Base-by-base conservation (phyloP, 2,888 invertebrate genomes). In the Stenurella melanura region DNA sequence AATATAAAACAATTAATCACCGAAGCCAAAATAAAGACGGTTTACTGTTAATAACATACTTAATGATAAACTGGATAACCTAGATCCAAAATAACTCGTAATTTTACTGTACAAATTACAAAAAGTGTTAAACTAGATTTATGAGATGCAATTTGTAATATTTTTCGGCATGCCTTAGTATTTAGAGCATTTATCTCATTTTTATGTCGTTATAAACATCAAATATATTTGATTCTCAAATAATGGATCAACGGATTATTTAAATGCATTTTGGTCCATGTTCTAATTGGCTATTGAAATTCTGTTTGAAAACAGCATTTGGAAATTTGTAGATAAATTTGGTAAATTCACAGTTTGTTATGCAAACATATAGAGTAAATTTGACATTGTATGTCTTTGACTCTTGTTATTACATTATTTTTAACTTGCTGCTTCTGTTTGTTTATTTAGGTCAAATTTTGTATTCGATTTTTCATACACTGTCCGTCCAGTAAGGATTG, bases 41-140 rank as follows among this genome's bases (percentile, higher is more conserved):
- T 7, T 19, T 18, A 38, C 42, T 69, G 57, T 64, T 64, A 18
- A 64, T 64, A 64, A 64, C 58, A 30, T 68, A 30, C 57, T 57
- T 56, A 34, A 38, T 69, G 69, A 69, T 57, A 34, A 69, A 69
- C 17, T 26, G 69, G 58, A 19, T 69, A 69, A 58, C 69, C 69
- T 69, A 69, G 38, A 58, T 69, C n/a, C 9, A 57, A 69, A 69
- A 69, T 69, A 57, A 69, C 56, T 68, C 57, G 15, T 57, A 69
- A 57, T 69, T 69, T 57, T 42, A 42, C 64, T 9, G 19, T 19
- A 18, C 19, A 17, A 58, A 68, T 57, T 56, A 21, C 26, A 68
- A 57, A 34, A 30, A 58, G 18, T 30, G 17, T 69, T 69, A 30
- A n/a, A 69, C 69, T 69, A 69, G 57, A 57, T 69, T 69, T 57